Evolutionary conservation across 2,797 vertebrate genomes (phyloP).

Genomic region (Fratercula arctica): DNA sequence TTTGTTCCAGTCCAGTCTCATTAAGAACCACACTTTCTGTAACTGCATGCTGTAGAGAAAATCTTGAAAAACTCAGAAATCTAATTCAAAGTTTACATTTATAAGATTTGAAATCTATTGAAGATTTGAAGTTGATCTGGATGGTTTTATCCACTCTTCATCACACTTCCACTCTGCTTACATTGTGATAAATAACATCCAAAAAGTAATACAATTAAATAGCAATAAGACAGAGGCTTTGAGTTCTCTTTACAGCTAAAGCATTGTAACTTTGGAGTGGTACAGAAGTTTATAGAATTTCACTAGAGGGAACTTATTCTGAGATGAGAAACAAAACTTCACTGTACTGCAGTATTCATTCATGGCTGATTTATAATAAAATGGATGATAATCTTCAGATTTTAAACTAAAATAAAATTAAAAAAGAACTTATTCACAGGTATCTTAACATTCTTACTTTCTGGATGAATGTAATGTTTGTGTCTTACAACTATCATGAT

Average conservation of each 20-base stretch:
- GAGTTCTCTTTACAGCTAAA: not conserved
- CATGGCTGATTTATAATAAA: not conserved
- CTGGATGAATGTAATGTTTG: not conserved
- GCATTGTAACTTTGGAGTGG: not conserved
- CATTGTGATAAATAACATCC: not conserved
- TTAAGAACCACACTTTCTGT: not conserved
- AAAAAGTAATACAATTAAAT: not conserved
- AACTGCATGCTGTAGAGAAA: not conserved
- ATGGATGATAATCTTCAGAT: not conserved
- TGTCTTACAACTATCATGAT: not conserved
- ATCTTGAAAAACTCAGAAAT: not conserved
- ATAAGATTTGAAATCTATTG: not conserved
- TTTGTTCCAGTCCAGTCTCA: not conserved
- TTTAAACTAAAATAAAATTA: not conserved
- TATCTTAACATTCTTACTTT: not conserved
- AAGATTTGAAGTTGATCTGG: not conserved
- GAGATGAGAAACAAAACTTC: not conserved
- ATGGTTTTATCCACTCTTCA: not conserved
- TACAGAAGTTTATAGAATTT: not conserved
- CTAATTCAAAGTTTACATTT: not conserved
- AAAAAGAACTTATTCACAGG: not conserved
- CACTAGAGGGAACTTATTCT: not conserved
- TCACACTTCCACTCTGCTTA: not conserved
- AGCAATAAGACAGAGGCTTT: not conserved
- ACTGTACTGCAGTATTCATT: not conserved